These are phyloP conservation scores for Heteromormyrus szaboi DNA, from an alignment of 2,797 vertebrate genomes.

Conservation along the genomic window DNA sequence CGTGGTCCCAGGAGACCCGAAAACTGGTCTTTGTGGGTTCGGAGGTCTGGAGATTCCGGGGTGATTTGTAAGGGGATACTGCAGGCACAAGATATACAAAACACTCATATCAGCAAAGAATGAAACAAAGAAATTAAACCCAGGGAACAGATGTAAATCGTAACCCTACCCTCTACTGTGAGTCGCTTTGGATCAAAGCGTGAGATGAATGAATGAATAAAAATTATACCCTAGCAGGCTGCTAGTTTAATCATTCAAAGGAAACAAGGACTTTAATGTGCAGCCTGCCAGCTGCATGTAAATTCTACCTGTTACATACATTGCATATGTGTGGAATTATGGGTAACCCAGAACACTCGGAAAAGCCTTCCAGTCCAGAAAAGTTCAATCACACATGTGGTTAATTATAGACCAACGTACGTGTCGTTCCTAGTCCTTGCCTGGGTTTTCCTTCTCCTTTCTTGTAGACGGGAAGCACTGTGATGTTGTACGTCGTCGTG, in stretches of 20 bases:
- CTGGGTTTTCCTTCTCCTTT: constrained; percentile 86
- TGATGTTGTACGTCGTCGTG: constrained; percentile 75
- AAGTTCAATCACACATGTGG: constrained; percentile 48
- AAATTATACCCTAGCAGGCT: not conserved
- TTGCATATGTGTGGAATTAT: constrained; percentile 19
- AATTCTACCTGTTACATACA: not conserved
- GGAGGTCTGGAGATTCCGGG: constrained; percentile 88
- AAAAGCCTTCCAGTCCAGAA: constrained; percentile 31
- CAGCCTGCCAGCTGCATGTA: constrained; percentile 41
- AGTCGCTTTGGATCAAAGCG: not conserved
- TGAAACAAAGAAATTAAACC: not conserved
- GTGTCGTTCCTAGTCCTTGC: constrained; percentile 94
- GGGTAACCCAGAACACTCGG: not conserved
- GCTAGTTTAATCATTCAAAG: not conserved
- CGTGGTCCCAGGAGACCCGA: constrained; percentile 86
- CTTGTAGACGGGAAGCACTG: constrained; percentile 80
- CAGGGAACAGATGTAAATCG: not conserved
- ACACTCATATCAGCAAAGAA: not conserved
- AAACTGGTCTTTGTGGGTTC: constrained; percentile 88
- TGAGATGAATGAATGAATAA: not conserved
- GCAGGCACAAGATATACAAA: constrained; percentile 24
- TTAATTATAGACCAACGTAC: constrained; percentile 71
- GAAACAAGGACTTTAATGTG: not conserved
- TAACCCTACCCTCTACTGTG: not conserved
- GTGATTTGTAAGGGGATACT: constrained; percentile 86